Evolutionary conservation across 2,888 invertebrate genomes (phyloP), one percentile per base, ranked within the genome.

Genomic region (Eumacrocentrus americanus): DNA sequence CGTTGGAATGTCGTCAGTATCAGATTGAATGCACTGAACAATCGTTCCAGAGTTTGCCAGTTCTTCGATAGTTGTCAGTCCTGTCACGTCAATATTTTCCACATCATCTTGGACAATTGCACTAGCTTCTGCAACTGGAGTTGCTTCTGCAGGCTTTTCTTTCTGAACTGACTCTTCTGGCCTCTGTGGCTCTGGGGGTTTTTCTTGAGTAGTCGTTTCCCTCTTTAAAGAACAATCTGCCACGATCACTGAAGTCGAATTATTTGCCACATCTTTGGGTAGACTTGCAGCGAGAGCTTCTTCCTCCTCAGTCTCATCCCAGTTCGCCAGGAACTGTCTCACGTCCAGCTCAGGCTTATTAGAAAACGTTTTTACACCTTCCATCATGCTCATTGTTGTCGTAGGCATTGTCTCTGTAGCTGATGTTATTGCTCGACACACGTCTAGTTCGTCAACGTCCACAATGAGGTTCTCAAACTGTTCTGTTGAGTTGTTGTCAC

Each of bases 261-360:
- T 48, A 50, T 48, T 50, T 29, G 22, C 20, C 14, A 9, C 23
- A 2, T 70, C 63, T 18, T 70, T 66, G 11, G 72, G 64, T 23
- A 75, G 37, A 46, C 65, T 73, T 0, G 61, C 20, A n/a, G 67
- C 65, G 2, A 71, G 60, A 25, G 70, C 72, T 11, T 81, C 79
- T 48, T 80, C 81, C 9, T 81, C 81, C 47, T 78, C 80, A 1
- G 78, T 77, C 44, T 80, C 79, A 56, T 79, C 80, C 81, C 81
- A 81, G 40, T 71, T 81, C 1, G 79, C 81, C 29, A 81, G 59
- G 66, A 81, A 81, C 46, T 81, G 80, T 11, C 81, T 71, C 4
- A 81, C 80, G 37, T 81, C 81, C 1, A 81, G 65, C 5, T 73
- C 72, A 0, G 81, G 81, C 42, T 81, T 81, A 38, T 79, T 72